Percentiles rank a stretch among this genome's conserved stretches.
Conservation (phyloP, 1,140 invertebrate genomes). For the Drosophila bocqueti region DNA sequence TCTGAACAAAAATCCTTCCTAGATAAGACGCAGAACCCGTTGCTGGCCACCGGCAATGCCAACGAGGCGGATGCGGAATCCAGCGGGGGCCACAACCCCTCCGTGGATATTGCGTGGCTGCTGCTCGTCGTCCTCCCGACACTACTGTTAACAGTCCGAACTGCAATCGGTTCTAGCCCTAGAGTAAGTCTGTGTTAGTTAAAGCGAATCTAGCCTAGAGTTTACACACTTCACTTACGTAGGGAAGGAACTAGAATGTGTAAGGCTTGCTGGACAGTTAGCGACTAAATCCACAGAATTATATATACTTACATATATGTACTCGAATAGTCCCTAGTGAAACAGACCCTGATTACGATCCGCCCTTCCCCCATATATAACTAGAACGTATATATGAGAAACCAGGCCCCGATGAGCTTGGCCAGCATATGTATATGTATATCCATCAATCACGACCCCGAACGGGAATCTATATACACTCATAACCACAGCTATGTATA, state of each 20-base stretch:
- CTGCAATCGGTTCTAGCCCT: constrained; percentile 37
- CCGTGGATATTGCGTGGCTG: constrained; percentile 59
- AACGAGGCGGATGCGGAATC: constrained; percentile 59
- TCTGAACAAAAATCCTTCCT: constrained; percentile 89
- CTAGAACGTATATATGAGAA: constrained; percentile 18
- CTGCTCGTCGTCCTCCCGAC: constrained; percentile 33
- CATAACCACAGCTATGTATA: constrained; percentile 46
- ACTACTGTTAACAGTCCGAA: constrained; percentile 43
- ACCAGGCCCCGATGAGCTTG: constrained; percentile 40
- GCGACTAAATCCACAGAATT: constrained; percentile 20
- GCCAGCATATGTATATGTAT: constrained; percentile 47
- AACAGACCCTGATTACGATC: constrained; percentile 69
- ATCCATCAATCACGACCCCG: constrained; percentile 36
- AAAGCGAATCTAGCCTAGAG: constrained; percentile 47
- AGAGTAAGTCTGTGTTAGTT: constrained; percentile 62
- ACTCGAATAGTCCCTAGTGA: constrained; percentile 57
- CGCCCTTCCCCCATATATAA: constrained; percentile 56
- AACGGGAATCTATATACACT: constrained; percentile 28
- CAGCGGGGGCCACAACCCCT: constrained; percentile 37
- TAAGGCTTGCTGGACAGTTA: constrained; percentile 49
- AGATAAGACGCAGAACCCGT: constrained; percentile 85
- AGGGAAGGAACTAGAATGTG: too few relatives aligned
- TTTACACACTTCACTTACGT: constrained; percentile 14
- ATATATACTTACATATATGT: constrained; percentile 30
- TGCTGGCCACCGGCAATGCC: constrained; percentile 70